Conservation (phyloP, 1,140 invertebrate species). For the Diabrotica virgifera region DNA sequence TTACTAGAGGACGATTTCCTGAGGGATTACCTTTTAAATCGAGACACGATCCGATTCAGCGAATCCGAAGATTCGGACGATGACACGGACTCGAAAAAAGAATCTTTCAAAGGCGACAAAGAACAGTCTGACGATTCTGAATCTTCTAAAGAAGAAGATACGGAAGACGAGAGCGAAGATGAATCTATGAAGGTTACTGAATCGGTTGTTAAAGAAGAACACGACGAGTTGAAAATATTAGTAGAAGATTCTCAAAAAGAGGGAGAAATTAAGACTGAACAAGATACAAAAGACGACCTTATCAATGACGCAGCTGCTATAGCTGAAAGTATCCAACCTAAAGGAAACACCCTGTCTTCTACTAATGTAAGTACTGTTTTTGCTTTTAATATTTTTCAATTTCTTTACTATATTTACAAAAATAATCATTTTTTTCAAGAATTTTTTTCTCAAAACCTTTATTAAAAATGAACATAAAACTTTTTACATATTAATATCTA, state of each 20-base stretch:
- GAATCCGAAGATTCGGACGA: slow-evolving; percentile 39
- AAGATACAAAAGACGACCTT: slow-evolving; percentile 57
- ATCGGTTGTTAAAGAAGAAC: slow-evolving; percentile 44
- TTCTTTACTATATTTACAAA: too few relatives aligned
- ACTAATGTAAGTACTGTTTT: slow-evolving; percentile 60
- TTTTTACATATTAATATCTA: too few relatives aligned
- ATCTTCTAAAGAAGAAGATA: slow-evolving; percentile 23
- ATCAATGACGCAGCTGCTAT: slow-evolving; percentile 90
- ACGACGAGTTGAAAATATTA: slow-evolving; percentile 59
- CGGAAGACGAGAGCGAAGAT: slow-evolving; percentile 42
- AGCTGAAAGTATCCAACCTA: slow-evolving; percentile 96
- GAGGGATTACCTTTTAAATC: slow-evolving; percentile 71
- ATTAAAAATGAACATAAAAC: too few relatives aligned
- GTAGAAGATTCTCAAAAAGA: slow-evolving; percentile 54
- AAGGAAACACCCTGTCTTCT: slow-evolving; percentile 93
- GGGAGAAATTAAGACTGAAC: slow-evolving; percentile 45
- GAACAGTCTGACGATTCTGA: slow-evolving; percentile 50
- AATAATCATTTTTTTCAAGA: too few relatives aligned
- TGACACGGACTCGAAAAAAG: slow-evolving; percentile 26
- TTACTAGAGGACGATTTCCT: slow-evolving; percentile 70
- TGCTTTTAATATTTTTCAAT: too few relatives aligned
- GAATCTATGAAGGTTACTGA: slow-evolving; percentile 43
- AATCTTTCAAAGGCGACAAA: slow-evolving; percentile 44
- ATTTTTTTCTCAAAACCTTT: too few relatives aligned
- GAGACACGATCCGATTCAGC: slow-evolving; percentile 55